Evolutionary conservation across 2,113 vertebrate genomes (phyloP).

Genomic region (Caranx ignobilis): DNA sequence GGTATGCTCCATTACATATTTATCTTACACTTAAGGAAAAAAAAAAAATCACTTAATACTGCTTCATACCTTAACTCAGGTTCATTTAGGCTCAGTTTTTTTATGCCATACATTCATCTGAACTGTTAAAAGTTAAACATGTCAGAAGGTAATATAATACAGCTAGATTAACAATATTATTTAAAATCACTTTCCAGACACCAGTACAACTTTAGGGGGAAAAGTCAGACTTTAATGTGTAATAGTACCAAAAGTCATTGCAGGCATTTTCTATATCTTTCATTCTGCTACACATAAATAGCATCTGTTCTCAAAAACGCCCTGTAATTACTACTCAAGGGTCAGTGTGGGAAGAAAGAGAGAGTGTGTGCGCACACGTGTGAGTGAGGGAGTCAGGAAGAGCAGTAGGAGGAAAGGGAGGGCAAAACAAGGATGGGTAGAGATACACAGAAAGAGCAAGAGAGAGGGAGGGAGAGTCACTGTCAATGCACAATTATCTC

Average conservation of each 20-base stretch:
- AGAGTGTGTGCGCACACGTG: constrained; percentile 20
- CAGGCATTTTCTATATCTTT: constrained; percentile 25
- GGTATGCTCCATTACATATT: too few relatives aligned
- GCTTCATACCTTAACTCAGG: neutral
- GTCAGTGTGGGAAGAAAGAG: constrained; percentile 38
- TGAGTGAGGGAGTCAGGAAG: constrained; percentile 11
- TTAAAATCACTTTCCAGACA: neutral
- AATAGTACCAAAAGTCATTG: constrained; percentile 1
- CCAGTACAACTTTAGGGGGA: neutral
- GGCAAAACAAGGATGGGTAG: constrained; percentile 42
- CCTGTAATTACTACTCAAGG: constrained; percentile 51
- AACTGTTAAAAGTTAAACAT: neutral
- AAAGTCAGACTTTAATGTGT: too few relatives aligned
- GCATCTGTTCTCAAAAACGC: constrained; percentile 19
- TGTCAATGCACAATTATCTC: constrained; percentile 72
- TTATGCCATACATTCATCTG: neutral
- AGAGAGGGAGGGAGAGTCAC: constrained; percentile 33
- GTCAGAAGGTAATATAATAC: too few relatives aligned
- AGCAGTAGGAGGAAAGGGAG: constrained; percentile 49
- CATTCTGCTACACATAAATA: constrained; percentile 39
- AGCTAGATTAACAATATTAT: neutral
- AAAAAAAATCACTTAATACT: neutral
- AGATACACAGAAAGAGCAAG: constrained; percentile 11
- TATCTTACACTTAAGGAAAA: too few relatives aligned
- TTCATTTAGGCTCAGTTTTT: neutral